Percentiles rank a stretch among this genome's conserved stretches.
These are phyloP conservation scores for Parnassius mnemosyne DNA, from an alignment of 2,888 invertebrate genomes.

Conservation along the genomic window DNA sequence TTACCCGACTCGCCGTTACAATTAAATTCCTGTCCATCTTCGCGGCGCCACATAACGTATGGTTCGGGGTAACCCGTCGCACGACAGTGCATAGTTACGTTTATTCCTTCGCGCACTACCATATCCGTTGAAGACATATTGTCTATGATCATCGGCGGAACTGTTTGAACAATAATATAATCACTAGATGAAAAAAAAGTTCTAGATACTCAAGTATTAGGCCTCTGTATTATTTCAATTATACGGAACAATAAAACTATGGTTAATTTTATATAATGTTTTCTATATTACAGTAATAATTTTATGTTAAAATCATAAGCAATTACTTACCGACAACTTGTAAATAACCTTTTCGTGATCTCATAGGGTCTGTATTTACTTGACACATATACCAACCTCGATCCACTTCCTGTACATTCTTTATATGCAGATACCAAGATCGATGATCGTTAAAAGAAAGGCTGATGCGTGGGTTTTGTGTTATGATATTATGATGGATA, in stretches of 20 bases:
- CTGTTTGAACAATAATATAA: conserved; percentile 65
- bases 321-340: conserved; percentile 91
- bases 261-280: too few species aligned
- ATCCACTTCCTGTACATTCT: conserved; percentile 92
- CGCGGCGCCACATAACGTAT: conserved; percentile 95
- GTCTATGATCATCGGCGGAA: conserved; percentile 94
- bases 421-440: conserved; percentile 95
- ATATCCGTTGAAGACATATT: conserved; percentile 95
- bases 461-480: conserved; percentile 93
- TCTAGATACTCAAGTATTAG: too few species aligned
- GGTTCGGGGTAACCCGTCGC: conserved; percentile 94
- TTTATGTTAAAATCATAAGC: not conserved
- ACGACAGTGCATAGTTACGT: conserved; percentile 92
- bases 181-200: too few species aligned
- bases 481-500: conserved; percentile 95
- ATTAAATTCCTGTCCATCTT: conserved; percentile 93
- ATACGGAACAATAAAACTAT: too few species aligned
- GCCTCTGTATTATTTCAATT: too few species aligned
- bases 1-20: conserved; percentile 93
- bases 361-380: conserved; percentile 96
- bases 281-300: not conserved
- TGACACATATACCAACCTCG: conserved; percentile 96
- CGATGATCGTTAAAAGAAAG: conserved; percentile 93
- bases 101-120: conserved; percentile 93
- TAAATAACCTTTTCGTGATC: conserved; percentile 92